Conservation (phyloP, 2,888 invertebrate genomes). For the Blomia tropicalis region DNA sequence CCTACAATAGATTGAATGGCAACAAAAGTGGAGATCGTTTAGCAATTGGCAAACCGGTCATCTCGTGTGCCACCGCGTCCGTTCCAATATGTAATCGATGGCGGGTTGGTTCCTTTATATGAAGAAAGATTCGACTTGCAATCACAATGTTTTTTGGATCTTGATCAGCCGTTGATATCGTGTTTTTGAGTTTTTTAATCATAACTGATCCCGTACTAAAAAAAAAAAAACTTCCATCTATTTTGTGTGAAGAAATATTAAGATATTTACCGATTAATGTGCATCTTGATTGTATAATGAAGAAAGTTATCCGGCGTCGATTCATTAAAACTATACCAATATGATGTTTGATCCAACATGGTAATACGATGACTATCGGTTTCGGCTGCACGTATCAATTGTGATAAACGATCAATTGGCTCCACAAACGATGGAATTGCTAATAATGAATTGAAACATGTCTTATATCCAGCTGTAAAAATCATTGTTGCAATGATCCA, state of each 20-base stretch:
- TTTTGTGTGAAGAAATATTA: too few relatives aligned
- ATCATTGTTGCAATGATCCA: neutral
- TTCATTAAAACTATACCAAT: neutral
- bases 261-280: neutral
- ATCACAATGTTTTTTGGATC: neutral
- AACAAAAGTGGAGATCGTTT: neutral
- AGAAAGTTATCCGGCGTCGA: neutral
- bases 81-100: neutral
- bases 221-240: too few relatives aligned
- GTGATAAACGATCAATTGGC: neutral
- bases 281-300: neutral
- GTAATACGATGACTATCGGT: neutral
- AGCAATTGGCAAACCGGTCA: neutral
- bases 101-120: neutral
- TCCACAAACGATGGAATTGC: neutral
- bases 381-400: neutral
- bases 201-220: too few relatives aligned
- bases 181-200: neutral
- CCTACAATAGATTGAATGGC: neutral
- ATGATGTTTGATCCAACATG: neutral
- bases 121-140: neutral
- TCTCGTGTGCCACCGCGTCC: neutral
- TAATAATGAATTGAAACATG: neutral
- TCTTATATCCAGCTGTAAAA: neutral
- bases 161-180: neutral